These are phyloP conservation scores for Volucella bombylans DNA, from an alignment of 2,888 invertebrate genomes.

Conservation along the genomic window DNA sequence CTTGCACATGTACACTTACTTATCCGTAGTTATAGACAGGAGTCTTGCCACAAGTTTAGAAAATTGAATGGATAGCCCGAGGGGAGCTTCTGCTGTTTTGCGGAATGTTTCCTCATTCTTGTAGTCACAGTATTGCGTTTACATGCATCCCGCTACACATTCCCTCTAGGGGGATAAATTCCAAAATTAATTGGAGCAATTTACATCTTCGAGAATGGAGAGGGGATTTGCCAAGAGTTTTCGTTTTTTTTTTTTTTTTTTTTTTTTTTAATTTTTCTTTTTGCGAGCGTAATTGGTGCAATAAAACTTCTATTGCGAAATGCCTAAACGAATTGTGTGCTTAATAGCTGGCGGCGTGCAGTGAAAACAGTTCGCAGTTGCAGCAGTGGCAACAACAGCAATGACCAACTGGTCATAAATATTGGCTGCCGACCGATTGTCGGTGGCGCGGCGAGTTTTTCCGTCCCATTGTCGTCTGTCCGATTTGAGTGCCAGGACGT, in stretches of 20 bases:
- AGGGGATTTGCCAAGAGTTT: slow-evolving; percentile 2
- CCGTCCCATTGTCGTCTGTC: slow-evolving; percentile 50
- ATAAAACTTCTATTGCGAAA: slow-evolving; percentile 58
- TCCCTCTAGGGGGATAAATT: slow-evolving; percentile 55
- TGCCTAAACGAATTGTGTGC: slow-evolving; percentile 46
- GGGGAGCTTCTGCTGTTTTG: slow-evolving; percentile 7
- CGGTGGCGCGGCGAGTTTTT: slow-evolving; percentile 21
- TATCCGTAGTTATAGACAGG: neutral
- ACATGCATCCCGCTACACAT: slow-evolving; percentile 16
- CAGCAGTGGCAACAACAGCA: slow-evolving; percentile 9
- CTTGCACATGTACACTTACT: neutral
- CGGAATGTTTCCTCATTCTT: slow-evolving; percentile 67
- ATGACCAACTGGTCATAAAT: slow-evolving; percentile 50
- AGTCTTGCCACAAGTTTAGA: neutral
- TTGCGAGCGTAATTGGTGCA: slow-evolving; percentile 43
- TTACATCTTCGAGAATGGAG: slow-evolving; percentile 44
- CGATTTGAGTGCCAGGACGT: slow-evolving; percentile 36
- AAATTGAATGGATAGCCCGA: neutral
- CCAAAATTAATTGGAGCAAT: slow-evolving; percentile 71
- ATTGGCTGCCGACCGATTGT: slow-evolving; percentile 64
- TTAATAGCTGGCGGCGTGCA: slow-evolving; percentile 47
- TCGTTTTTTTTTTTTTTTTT: neutral
- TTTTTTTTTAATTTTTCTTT: neutral
- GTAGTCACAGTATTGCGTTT: slow-evolving; percentile 12
- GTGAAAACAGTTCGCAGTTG: slow-evolving; percentile 49